Base-by-base conservation (phyloP, 2,113 vertebrate genomes). In the Lethenteron reissneri region DNA sequence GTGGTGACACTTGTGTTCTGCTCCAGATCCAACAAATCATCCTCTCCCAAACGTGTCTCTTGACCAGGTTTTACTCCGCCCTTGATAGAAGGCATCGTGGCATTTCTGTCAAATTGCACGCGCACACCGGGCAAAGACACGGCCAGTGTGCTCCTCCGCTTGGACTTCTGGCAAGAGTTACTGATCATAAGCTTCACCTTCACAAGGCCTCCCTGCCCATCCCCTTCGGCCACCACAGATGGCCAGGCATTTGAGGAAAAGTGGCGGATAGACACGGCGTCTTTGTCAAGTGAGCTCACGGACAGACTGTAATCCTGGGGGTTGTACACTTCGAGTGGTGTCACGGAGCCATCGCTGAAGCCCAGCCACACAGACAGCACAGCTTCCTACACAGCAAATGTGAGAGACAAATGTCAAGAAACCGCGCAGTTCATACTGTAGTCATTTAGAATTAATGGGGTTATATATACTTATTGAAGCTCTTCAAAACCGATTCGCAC, bases 321-420 rank as follows among this genome's bases (percentile, higher is more conserved):
- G 76, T 89, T 83, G 5, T 95, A 99, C 19, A 96, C 84, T 76
- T 99, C 91, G 75, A 99, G 79, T 0, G 91, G 89, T 1, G 90
- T 86, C 70, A 85, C 81, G 0, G 88, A 88, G 78, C 89, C 87
- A 0, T 99, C 94, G 2, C 88, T 99, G 83, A 97, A 97, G 80
- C 90, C 91, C 21, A 99, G 85, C 92, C 92, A 99, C 4, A 84
- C 84, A 74, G 88, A 95, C 74, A 95, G 79, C 75, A 94, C 78
- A 2, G 90, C 90, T 76, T 99, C 94, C 94, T 99, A 78, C 9
- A 70, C 77, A 79, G 75, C 4, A 41, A 41, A 41, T 41, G 41
- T 7, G 7, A 41, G 6, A 41, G 41, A 41, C 41, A 41, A 41
- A 41, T 41, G 41, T 41, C 7, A 41, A 41, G 41, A 41, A 41